These are phyloP conservation scores for Aplodontia rufa DNA, from an alignment of 2,113 vertebrate species.

Conservation along the genomic window DNA sequence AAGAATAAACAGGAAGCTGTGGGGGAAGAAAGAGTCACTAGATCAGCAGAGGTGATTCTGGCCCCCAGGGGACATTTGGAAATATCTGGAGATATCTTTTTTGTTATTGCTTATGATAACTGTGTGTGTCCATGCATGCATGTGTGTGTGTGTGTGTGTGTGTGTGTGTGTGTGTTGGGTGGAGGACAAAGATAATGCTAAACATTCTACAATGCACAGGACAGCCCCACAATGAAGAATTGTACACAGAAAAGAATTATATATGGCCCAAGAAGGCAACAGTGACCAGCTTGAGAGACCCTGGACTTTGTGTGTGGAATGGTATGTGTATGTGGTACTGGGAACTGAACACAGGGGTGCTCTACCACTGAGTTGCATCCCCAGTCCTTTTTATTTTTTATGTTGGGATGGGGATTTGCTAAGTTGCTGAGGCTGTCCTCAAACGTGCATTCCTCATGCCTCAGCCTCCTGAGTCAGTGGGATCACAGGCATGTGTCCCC, in stretches of 20 bases:
- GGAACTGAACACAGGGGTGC: no score
- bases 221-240: not conserved
- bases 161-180: not conserved
- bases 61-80: not conserved
- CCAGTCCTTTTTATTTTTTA: no score
- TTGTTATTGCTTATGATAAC: not conserved
- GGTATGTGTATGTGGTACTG: no score
- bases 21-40: not conserved
- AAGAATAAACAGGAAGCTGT: not conserved
- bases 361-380: no score
- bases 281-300: not conserved
- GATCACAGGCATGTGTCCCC: no score
- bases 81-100: not conserved
- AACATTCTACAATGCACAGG: not conserved
- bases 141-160: accelerated
- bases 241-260: not conserved
- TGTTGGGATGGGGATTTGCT: no score
- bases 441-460: no score
- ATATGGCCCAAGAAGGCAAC: not conserved
- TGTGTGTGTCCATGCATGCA: not conserved
- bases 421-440: no score
- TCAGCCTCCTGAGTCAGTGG: no score
- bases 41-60: not conserved
- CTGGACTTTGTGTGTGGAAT: not conserved
- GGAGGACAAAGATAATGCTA: not conserved